phyloP scores from a whole-genome alignment of 2,888 invertebrate genomes.

The Bembecia ichneumoniformis region DNA sequence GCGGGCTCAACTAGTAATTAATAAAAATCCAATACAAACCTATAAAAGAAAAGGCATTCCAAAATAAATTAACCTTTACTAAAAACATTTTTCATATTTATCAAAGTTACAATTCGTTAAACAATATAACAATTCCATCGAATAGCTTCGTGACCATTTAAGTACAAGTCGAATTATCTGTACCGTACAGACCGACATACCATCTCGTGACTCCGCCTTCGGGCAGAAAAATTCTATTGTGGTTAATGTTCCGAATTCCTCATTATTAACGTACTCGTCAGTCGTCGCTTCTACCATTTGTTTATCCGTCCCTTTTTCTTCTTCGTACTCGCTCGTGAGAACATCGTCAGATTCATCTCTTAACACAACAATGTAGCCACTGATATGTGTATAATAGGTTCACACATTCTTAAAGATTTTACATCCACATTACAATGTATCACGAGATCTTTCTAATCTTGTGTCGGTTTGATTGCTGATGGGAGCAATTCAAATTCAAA shows the following conservation, averaged over 20 bases:
- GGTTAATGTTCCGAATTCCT: conserved; percentile 63
- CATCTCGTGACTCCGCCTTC: conserved; percentile 52
- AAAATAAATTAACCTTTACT: too few species aligned
- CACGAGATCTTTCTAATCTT: background rate
- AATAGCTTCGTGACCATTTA: conserved; percentile 38
- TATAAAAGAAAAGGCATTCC: too few species aligned
- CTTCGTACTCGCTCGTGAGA: conserved; percentile 27
- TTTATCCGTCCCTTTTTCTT: conserved; percentile 37
- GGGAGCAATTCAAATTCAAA: too few species aligned
- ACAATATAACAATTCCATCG: conserved; percentile 19
- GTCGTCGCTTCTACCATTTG: conserved; percentile 32
- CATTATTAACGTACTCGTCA: conserved; percentile 51
- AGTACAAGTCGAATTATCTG: conserved; percentile 37
- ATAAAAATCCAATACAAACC: too few species aligned
- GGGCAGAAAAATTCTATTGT: conserved; percentile 67
- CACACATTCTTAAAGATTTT: conserved; percentile 40
- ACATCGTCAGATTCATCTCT: conserved; percentile 25
- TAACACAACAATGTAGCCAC: conserved; percentile 28
- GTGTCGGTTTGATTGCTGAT: too few species aligned
- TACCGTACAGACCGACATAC: conserved; percentile 26
- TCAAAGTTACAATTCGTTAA: background rate
- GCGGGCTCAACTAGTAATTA: too few species aligned
- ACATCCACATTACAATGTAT: conserved; percentile 38
- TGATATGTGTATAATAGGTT: conserved; percentile 8
- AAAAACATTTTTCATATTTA: too few species aligned